Percentiles rank a stretch among this genome's conserved stretches.
phyloP scores from a whole-genome alignment of 2,888 invertebrate species.

The Oxyscelio sp. region DNA sequence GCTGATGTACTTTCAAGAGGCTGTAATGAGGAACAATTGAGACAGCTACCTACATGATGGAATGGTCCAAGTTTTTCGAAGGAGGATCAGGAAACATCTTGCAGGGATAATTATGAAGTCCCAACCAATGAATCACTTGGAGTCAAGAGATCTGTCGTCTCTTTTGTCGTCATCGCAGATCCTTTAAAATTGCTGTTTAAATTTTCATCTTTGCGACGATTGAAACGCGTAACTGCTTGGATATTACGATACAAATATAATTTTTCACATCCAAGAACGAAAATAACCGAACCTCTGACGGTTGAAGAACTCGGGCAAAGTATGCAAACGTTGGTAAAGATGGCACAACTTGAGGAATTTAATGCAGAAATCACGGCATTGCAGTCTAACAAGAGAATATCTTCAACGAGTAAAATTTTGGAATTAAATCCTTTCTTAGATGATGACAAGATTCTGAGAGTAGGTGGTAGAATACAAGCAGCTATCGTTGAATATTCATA shows the following conservation, averaged over 20 bases:
- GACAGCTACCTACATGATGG: slow-evolving; percentile 64
- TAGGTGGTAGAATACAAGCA: too few species aligned
- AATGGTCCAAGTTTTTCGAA: slow-evolving; percentile 62
- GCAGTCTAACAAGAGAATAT: neutral
- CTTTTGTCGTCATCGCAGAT: slow-evolving; percentile 12
- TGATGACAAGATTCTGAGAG: slow-evolving; percentile 25
- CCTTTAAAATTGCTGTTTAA: neutral
- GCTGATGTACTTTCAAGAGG: too few species aligned
- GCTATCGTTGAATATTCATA: too few species aligned
- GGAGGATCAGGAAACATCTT: neutral
- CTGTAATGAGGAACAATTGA: neutral
- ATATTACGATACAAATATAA: slow-evolving; percentile 35
- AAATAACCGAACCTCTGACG: neutral
- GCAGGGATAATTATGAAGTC: neutral
- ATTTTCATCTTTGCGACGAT: neutral
- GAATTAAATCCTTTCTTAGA: slow-evolving; percentile 25
- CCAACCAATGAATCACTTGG: neutral
- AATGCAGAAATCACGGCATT: neutral
- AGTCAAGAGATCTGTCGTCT: slow-evolving; percentile 1
- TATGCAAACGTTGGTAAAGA: neutral
- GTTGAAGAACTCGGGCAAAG: neutral
- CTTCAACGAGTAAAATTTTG: neutral
- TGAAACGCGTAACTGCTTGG: slow-evolving; percentile 7
- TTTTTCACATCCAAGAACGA: slow-evolving; percentile 2
- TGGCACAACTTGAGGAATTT: neutral